These are phyloP conservation scores for Graphium colonna DNA, from an alignment of 2,888 invertebrate species.

Conservation along the genomic window DNA sequence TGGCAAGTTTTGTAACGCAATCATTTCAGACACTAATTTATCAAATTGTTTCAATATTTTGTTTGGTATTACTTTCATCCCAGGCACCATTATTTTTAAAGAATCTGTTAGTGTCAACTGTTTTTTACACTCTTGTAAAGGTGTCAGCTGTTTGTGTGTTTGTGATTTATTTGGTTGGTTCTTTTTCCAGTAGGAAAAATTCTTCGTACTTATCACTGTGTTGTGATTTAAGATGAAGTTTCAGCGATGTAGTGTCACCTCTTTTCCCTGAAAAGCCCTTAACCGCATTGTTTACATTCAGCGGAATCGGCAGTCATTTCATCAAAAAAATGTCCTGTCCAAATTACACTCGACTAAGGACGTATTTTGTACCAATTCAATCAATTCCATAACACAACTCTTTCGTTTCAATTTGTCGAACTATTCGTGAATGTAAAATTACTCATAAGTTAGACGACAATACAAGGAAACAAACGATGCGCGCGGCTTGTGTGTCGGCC, in stretches of 20 bases:
- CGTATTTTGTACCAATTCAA: constrained; percentile 10
- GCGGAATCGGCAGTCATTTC: constrained; percentile 18
- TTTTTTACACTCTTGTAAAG: not conserved
- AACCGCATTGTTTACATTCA: constrained; percentile 24
- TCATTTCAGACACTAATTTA: not conserved
- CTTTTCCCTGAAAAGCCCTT: constrained; percentile 13
- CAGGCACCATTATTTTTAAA: not conserved
- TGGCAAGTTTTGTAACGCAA: not conserved
- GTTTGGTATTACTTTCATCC: not conserved
- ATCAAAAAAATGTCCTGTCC: constrained; percentile 16
- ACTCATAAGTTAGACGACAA: too few species aligned
- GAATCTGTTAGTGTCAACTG: not conserved
- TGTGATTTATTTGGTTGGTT: too few species aligned
- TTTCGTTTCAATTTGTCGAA: too few species aligned
- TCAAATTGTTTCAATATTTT: not conserved
- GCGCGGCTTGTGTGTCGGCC: too few species aligned
- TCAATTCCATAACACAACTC: too few species aligned
- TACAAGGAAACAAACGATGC: too few species aligned
- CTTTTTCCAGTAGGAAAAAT: too few species aligned
- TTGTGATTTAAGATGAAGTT: constrained; percentile 24
- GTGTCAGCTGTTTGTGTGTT: not conserved
- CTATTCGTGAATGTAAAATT: too few species aligned
- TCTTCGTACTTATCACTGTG: constrained; percentile 10
- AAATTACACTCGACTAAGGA: constrained; percentile 20
- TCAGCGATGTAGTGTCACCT: constrained; percentile 23